phyloP scores from a whole-genome alignment of 2,797 vertebrate species.

The Cygnus olor region DNA sequence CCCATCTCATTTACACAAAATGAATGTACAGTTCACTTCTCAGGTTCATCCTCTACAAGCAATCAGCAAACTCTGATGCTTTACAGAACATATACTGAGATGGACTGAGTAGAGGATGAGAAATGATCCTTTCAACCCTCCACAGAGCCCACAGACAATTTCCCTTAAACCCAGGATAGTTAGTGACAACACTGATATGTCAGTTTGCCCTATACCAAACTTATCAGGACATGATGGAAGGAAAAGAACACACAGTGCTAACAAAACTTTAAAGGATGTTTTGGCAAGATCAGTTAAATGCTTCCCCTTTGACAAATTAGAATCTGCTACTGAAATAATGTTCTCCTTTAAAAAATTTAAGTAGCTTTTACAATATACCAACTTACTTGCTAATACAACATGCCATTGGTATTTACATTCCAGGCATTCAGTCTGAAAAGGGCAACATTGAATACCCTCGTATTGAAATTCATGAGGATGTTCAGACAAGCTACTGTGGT shows the following conservation, averaged over 20 bases:
- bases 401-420: neutral
- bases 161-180: neutral
- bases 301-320: neutral
- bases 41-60: neutral
- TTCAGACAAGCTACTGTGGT: neutral
- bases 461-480: neutral
- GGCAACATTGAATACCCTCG: neutral
- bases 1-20: neutral
- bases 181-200: neutral
- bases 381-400: neutral
- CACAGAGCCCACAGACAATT: neutral
- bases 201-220: neutral
- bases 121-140: neutral
- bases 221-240: neutral
- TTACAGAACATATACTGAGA: neutral
- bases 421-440: neutral
- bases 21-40: neutral
- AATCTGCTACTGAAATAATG: neutral
- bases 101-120: neutral
- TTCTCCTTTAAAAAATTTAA: neutral
- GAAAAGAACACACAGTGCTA: neutral
- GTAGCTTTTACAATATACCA: neutral
- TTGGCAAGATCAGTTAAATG: neutral
- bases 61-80: neutral
- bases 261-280: neutral